These are phyloP conservation scores for Catharus bicknelli DNA, from an alignment of 2,113 vertebrate species.

Conservation along the genomic window DNA sequence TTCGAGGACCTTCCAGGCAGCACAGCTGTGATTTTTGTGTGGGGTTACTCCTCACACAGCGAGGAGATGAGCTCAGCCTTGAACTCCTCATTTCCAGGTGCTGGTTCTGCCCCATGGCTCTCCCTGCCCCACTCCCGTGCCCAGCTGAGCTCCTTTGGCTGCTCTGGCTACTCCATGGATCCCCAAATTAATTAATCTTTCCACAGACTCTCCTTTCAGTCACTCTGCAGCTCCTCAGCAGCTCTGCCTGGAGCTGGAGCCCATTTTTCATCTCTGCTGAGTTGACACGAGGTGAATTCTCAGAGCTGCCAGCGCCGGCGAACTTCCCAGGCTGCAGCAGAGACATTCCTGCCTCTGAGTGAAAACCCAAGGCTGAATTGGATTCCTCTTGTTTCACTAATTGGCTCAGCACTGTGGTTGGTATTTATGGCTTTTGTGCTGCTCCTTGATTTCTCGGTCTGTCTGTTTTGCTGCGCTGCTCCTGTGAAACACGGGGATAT, in stretches of 20 bases:
- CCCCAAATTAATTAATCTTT: background rate
- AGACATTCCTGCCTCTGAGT: background rate
- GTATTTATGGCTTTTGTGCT: background rate
- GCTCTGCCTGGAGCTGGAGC: background rate
- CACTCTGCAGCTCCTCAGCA: background rate
- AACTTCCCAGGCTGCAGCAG: slow-evolving; percentile 15
- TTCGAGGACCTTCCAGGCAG: background rate
- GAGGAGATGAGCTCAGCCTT: background rate
- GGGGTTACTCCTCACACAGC: background rate
- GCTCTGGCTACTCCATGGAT: background rate
- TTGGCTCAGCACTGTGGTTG: background rate
- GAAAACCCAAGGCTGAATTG: background rate
- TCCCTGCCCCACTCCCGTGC: background rate
- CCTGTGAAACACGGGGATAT: background rate
- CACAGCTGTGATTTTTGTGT: background rate
- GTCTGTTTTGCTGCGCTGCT: background rate
- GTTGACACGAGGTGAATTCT: slow-evolving; percentile 11
- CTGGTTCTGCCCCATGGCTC: background rate
- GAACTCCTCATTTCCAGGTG: background rate
- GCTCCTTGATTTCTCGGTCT: background rate
- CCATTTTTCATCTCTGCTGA: background rate
- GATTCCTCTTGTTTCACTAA: slow-evolving; percentile 16
- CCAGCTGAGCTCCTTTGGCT: slow-evolving; percentile 3
- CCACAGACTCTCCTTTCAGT: background rate
- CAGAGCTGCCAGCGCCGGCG: background rate